Evolutionary conservation across 2,797 vertebrate species (phyloP), one percentile per base, ranked within the genome.

Genomic region (Centroberyx gerrardi): DNA sequence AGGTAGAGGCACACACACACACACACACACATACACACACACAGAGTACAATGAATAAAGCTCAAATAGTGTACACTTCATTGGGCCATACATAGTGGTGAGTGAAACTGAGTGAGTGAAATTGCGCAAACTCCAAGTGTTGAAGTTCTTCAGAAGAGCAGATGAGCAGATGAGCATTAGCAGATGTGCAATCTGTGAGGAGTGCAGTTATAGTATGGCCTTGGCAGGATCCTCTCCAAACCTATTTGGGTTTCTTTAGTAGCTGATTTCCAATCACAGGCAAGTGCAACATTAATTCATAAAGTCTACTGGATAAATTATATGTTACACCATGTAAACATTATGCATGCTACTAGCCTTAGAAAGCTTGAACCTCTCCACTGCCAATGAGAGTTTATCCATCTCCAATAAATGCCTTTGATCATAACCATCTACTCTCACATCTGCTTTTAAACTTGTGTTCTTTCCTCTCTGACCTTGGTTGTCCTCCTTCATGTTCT

Each of bases 131-230:
- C 68, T 58, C 52, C 59, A 69, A 88, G 85, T 76, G 87, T 78
- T 81, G 82, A 81, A 81, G 77, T 84, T 88, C 85, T 73, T 82
- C 69, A 84, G 79, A 81, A 44, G 76, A 76, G 75, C 81, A 80
- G 84, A 93, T 94, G 76, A 76, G 75, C 81, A 80, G 84, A 93
- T 94, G 90, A 94, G 90, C 90, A 87, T 87, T 88, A 88, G 86
- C 92, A 94, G 91, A 94, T 94, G 93, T 93, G 88, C 64, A 73
- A 72, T 83, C 81, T 87, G 77, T 88, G 67, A 71, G 68, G 65
- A 78, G 78, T 48, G 62, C 63, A 76, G 75, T 80, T 82, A 53
- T 59, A 72, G 75, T 83, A 80, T 58, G 76, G 71, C 83, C 68
- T 82, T 86, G 76, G 88, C 65, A 74, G 52, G 59, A 75, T 58